phyloP scores from a whole-genome alignment of 2,797 vertebrate species.

The Manis crassicaudata region DNA sequence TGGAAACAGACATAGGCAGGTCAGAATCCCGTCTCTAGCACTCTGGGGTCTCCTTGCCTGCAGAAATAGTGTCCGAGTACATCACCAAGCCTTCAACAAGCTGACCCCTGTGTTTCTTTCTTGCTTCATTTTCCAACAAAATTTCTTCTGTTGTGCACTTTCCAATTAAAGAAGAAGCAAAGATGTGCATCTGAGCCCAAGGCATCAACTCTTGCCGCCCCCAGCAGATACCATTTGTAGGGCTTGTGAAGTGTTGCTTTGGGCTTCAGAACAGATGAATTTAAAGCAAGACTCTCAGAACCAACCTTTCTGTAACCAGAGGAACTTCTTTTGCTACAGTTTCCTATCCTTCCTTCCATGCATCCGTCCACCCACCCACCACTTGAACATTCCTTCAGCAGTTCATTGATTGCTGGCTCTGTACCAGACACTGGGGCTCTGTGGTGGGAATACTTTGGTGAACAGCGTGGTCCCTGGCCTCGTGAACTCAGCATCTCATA shows the following conservation, averaged over 20 bases:
- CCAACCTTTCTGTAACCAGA: not conserved
- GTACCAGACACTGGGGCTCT: not conserved
- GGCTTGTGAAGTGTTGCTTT: not conserved
- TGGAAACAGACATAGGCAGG: not conserved
- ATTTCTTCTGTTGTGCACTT: not conserved
- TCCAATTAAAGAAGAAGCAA: not conserved
- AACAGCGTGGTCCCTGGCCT: not conserved
- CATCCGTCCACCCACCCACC: not conserved
- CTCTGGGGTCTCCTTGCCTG: not conserved
- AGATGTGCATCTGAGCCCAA: not conserved
- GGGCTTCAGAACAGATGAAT: not conserved
- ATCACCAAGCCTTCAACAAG: not conserved
- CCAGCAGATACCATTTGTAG: not conserved
- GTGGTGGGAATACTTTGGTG: too few relatives aligned
- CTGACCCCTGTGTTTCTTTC: not conserved
- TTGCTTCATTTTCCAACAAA: not conserved
- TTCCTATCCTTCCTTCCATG: not conserved
- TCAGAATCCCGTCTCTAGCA: not conserved
- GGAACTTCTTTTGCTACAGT: not conserved
- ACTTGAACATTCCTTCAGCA: not conserved
- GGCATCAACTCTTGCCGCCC: not conserved
- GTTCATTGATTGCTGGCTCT: not conserved
- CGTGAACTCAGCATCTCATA: not conserved
- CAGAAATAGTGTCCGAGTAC: not conserved
- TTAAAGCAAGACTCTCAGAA: not conserved